These are phyloP conservation scores for Limnephilus rhombicus DNA, from an alignment of 2,888 invertebrate genomes.

Conservation along the genomic window DNA sequence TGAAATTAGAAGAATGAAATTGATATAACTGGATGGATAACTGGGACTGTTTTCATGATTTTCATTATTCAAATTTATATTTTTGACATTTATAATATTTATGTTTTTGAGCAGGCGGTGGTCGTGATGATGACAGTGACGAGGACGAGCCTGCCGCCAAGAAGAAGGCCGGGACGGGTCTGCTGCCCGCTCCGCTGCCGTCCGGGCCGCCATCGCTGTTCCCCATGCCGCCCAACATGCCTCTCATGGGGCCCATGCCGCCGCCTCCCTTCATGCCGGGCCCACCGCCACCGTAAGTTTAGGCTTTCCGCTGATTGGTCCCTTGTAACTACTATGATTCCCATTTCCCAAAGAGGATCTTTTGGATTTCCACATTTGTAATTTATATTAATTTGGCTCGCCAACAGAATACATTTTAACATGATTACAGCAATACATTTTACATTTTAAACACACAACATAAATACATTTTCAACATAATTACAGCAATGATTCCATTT, in stretches of 20 bases:
- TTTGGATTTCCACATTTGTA: too few species aligned
- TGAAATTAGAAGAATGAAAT: background rate
- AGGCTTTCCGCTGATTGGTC: background rate
- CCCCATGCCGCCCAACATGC: constrained; percentile 84
- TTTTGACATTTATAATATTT: background rate
- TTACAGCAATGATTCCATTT: too few species aligned
- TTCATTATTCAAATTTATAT: background rate
- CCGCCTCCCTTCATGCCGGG: constrained; percentile 86
- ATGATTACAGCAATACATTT: too few species aligned
- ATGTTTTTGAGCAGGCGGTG: constrained; percentile 34
- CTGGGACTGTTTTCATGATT: background rate
- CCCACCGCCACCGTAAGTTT: constrained; percentile 78
- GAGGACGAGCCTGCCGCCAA: constrained; percentile 91
- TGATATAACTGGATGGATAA: background rate
- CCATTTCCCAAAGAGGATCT: too few species aligned
- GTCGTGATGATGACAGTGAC: constrained; percentile 85
- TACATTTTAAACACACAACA: too few species aligned
- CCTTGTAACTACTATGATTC: background rate
- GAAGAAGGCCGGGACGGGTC: constrained; percentile 74
- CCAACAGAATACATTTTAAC: too few species aligned
- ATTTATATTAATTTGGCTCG: too few species aligned
- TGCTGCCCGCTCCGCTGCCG: constrained; percentile 69
- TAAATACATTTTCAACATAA: too few species aligned
- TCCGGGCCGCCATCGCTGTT: constrained; percentile 80
- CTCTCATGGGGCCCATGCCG: constrained; percentile 84